Conservation (phyloP, 2,888 invertebrate species). For the Dryadula phaetusa region DNA sequence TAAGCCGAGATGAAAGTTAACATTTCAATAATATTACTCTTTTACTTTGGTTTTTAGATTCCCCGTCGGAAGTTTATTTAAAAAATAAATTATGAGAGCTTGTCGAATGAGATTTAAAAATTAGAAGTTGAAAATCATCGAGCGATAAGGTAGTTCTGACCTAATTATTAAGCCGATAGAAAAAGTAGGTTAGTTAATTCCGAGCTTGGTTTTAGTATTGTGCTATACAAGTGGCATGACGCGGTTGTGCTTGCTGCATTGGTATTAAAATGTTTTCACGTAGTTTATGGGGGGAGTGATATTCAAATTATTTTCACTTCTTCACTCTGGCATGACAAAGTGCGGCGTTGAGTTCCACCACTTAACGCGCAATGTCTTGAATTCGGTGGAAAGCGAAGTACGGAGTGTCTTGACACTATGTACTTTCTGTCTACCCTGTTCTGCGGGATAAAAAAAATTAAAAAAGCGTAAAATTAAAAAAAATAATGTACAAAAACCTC, state of each 20-base stretch:
- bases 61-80: neutral
- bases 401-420: no score
- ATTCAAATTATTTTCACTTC: no score
- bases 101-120: neutral
- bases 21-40: neutral
- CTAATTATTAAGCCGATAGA: conserved; percentile 6
- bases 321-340: no score
- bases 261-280: neutral
- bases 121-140: neutral
- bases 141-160: conserved; percentile 7
- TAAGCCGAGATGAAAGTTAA: no score
- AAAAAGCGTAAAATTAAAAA: no score
- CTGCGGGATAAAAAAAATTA: no score
- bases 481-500: no score
- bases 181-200: conserved; percentile 8
- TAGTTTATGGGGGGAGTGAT: neutral
- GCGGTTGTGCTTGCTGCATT: neutral
- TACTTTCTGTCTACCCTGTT: no score
- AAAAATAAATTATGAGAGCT: conserved; percentile 3
- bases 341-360: no score
- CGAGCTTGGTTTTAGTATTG: neutral
- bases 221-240: neutral
- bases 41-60: neutral
- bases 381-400: no score
- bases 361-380: no score